A percentile compares a stretch with the other conserved stretches of the same genome.
Conservation (phyloP, 2,113 vertebrate species). For the Cervus canadensis region DNA sequence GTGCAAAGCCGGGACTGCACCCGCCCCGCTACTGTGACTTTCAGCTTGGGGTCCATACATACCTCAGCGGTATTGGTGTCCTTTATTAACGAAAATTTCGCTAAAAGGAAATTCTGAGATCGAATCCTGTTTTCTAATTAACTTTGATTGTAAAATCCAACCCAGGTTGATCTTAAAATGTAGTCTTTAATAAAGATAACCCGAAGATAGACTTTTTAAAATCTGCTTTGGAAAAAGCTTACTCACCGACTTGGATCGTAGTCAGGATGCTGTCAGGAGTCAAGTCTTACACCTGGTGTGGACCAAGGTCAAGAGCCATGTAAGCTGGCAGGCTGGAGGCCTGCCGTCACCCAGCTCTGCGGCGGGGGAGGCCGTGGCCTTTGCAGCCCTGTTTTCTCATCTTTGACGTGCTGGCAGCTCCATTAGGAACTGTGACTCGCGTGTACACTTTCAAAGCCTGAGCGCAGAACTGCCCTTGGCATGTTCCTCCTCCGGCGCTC, state of each 20-base stretch:
- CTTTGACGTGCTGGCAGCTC: not conserved
- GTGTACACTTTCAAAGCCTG: not conserved
- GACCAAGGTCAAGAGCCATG: not conserved
- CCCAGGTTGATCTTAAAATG: not conserved
- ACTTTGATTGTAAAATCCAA: not conserved
- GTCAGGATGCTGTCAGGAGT: not conserved
- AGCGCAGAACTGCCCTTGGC: rapidly evolving
- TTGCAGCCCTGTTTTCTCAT: not conserved
- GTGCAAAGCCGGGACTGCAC: not conserved
- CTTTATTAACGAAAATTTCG: not conserved
- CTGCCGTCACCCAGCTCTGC: not conserved
- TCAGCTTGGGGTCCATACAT: not conserved
- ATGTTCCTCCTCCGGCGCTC: not conserved
- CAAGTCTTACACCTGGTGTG: not conserved
- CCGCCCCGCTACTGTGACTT: not conserved
- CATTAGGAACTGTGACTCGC: not conserved
- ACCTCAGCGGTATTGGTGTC: not conserved
- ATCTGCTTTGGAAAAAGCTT: not conserved
- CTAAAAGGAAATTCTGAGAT: not conserved
- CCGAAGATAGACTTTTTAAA: not conserved
- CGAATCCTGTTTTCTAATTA: not conserved
- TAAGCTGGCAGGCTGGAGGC: not conserved
- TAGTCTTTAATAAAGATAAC: not conserved
- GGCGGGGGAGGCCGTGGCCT: not conserved
- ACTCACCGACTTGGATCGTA: not conserved